Evolutionary conservation across 2,797 vertebrate species (phyloP), one percentile per base, ranked within the genome.

Genomic region (Pogonophryne albipinna): DNA sequence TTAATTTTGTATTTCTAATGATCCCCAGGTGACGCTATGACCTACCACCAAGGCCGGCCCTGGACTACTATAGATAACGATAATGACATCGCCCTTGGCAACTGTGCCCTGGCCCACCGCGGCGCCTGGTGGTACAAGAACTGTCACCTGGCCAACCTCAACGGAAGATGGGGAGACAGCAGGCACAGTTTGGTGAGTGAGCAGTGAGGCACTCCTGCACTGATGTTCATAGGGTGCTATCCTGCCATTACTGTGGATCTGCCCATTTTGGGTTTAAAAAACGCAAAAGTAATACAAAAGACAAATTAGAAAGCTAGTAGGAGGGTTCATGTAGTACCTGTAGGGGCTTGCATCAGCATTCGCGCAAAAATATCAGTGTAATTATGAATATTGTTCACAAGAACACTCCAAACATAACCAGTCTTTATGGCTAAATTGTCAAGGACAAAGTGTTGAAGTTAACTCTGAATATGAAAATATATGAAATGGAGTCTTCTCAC

Each of bases 101-200:
- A 95, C 93, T 97, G 97, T 58, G 97, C 96, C 15, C 86, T 97
- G 63, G 95, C 91, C 0, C 97, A 97, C 79, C 95, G 94, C 0
- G 95, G 97, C 0, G 94, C 94, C 0, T 97, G 96, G 96, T 97
- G 97, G 96, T 97, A 96, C 88, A 97, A 96, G 86, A 97, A 97
- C 93, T 98, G 97, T 89, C 96, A 97, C 76, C 85, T 98, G 88
- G 96, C 96, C 79, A 97, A 96, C 87, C 95, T 96, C 71, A 97
- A 94, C 0, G 95, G 96, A 56, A 95, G 92, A 88, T 97, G 97
- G 0, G 93, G 95, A 27, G 96, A 97, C 85, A 94, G 38, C 79
- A 94, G 93, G 42, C 97, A 97, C 82, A 97, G 97, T 0, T 82
- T 95, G 96, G 96, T 97, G 92, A 94, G 96, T 86, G 20, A 70